phyloP scores from a whole-genome alignment of 2,113 vertebrate genomes.

The Maccullochella peelii region DNA sequence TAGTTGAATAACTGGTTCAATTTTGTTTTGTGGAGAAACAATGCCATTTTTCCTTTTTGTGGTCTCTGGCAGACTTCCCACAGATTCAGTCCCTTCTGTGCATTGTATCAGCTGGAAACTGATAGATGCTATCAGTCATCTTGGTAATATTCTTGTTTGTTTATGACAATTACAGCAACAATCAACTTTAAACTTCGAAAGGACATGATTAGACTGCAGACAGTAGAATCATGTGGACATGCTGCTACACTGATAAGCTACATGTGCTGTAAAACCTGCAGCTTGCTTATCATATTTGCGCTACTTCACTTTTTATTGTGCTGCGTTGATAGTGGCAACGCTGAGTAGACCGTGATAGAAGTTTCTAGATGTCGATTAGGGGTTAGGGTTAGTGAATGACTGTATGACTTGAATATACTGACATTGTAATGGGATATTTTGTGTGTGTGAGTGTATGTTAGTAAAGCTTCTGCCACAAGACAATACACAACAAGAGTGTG shows the following conservation, averaged over 20 bases:
- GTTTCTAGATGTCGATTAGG: conserved; percentile 18
- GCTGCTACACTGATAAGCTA: conserved; percentile 42
- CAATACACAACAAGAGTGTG: too few species aligned
- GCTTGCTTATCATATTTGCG: conserved; percentile 48
- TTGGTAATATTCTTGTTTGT: background rate
- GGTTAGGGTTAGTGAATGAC: too few species aligned
- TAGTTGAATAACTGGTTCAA: background rate
- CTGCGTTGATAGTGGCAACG: conserved; percentile 8
- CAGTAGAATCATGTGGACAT: background rate
- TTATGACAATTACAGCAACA: background rate
- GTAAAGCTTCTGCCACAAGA: too few species aligned
- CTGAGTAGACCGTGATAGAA: conserved; percentile 34
- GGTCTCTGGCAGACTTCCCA: background rate
- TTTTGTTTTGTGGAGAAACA: background rate
- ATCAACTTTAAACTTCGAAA: background rate
- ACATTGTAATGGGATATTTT: background rate
- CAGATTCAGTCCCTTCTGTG: background rate
- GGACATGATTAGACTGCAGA: conserved; percentile 3
- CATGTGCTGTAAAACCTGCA: conserved; percentile 16
- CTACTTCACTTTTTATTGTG: conserved; percentile 53
- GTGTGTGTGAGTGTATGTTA: background rate
- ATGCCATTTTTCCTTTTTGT: background rate
- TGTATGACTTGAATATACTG: background rate
- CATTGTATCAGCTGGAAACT: background rate
- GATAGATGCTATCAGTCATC: background rate